Base-by-base conservation (phyloP, 2,888 invertebrate species). In the Dolichomitus sp. region DNA sequence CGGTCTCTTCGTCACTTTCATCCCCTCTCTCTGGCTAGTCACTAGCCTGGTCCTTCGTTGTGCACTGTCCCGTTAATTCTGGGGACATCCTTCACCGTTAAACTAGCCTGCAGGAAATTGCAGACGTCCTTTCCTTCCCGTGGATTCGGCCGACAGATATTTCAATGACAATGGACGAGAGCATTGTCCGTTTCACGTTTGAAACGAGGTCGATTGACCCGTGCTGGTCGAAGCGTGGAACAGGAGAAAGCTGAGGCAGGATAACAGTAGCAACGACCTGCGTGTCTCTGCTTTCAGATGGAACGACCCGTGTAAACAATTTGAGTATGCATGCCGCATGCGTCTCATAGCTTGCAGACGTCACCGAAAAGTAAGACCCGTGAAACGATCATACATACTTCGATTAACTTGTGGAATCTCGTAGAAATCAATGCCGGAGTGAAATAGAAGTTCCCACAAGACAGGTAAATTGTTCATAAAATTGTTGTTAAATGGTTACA, bases 91-190 rank as follows among this genome's bases (percentile, higher is more conserved):
- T 68, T 81, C 63, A 70, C 70, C 66, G 68, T 78, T 80, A 63
- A 77, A 84, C 84, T 86, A 85, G 84, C 86, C 87, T 85, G 80
- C 83, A 90, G 92, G 91, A 91, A 92, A 93, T 92, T 92, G 92
- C 90, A 87, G 86, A 87, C 85, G 87, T 89, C 89, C 88, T 88
- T 87, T 88, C 86, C 88, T 86, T 85, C 83, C 88, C 61, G 63
- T 66, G 75, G 66, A 74, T 80, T 88, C 83, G 78, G 57, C 80
- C 84, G 82, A 85, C 76, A 61, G 74, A 84, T 72, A 93, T 92
- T 92, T 91, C 91, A 91, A 92, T 92, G 92, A 92, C 91, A 93
- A 93, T 92, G 88, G 79, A 66, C 12, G 17, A 33, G 57, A 48
- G 66, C 70, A 75, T 75, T 74, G 78, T 83, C 81, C 81, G 78